phyloP scores from a whole-genome alignment of 2,797 vertebrate species.

The Sebastes reedi region DNA sequence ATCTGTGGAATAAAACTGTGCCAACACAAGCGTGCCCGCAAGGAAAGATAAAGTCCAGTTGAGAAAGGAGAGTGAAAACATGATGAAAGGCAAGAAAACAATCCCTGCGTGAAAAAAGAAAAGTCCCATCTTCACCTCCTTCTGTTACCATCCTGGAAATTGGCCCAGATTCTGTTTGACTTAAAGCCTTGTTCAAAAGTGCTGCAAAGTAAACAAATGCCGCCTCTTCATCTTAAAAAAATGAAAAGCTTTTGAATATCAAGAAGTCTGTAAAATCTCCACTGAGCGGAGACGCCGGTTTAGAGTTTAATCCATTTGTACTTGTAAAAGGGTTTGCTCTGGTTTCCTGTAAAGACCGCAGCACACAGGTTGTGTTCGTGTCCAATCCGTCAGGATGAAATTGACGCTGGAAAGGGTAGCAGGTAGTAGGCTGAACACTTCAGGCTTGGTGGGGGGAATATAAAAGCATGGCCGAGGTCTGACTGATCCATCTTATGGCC shows the following conservation, averaged over 20 bases:
- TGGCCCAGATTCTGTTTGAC: slow-evolving; percentile 61
- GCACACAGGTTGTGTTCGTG: not conserved
- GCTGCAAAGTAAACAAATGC: slow-evolving; percentile 58
- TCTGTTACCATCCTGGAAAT: not conserved
- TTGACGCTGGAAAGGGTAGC: slow-evolving; percentile 44
- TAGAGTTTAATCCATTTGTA: slow-evolving; percentile 6
- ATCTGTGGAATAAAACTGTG: slow-evolving; percentile 17
- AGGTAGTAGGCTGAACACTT: slow-evolving; percentile 85
- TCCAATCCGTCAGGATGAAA: slow-evolving; percentile 13
- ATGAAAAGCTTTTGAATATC: slow-evolving; percentile 70
- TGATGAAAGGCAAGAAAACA: slow-evolving; percentile 42
- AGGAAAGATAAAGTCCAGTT: not conserved
- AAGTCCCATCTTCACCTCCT: slow-evolving; percentile 4
- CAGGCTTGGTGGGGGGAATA: slow-evolving; percentile 71
- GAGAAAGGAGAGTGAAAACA: slow-evolving; percentile 3
- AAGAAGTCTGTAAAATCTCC: slow-evolving; percentile 67
- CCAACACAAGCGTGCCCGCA: not conserved
- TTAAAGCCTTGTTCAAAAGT: slow-evolving; percentile 44
- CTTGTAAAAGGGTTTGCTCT: slow-evolving; percentile 1
- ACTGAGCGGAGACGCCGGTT: slow-evolving; percentile 35
- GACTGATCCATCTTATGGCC: slow-evolving; percentile 85
- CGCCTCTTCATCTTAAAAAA: slow-evolving; percentile 55
- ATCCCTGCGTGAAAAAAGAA: slow-evolving; percentile 16
- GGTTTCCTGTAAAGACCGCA: slow-evolving; percentile 7
- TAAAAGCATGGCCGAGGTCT: slow-evolving; percentile 73